Base-by-base conservation (phyloP, 2,888 invertebrate species). In the Aphidius colemani region DNA sequence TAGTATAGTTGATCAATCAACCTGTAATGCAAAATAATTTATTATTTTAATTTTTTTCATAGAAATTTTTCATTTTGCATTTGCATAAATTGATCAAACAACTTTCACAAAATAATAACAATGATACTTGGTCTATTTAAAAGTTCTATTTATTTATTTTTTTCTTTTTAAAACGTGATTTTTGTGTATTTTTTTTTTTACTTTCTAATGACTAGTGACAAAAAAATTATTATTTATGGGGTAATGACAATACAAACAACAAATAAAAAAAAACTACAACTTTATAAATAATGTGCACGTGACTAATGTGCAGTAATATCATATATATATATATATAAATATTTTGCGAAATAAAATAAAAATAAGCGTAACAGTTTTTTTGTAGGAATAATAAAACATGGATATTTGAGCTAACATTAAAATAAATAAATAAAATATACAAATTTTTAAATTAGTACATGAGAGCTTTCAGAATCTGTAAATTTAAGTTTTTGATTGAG, bases 401-500 rank as follows among this genome's bases (percentile, higher is more conserved):
- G 7, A 9, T 48, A n/a, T 30, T 58, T 39, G 41, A 10, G 10
- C 40, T 45, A 56, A 13, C 11, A 5, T 10, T 44, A 41, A 13
- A 56, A 56, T 56, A 30, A 30, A 57, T 46, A 39, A 45, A 7
- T 18, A 48, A 63, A 66, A 50, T 30, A 30, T 30, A 18, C 53
- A 43, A 45, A 49, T 63, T n/a, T 73, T 76, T 71, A 81, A 73
- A 78, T 75, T 53, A 79, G 71, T 66, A 79, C 72, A 60, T 78
- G 78, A 4, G 79, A 76, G 53, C 66, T 73, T 53, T 81, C 79
- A 7, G 76, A 71, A 59, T 80, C 78, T 53, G 73, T 69, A 63
- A 78, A 79, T 74, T 81, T 81, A 55, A 76, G 66, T 74, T 77
- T 79, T 43, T 79, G 68, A 71, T 75, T 79, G 61, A 76, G 76